Percentiles rank a stretch among this genome's conserved stretches.
Evolutionary conservation across 2,888 invertebrate species (phyloP).

Genomic region (Yponomeuta plumbellus): DNA sequence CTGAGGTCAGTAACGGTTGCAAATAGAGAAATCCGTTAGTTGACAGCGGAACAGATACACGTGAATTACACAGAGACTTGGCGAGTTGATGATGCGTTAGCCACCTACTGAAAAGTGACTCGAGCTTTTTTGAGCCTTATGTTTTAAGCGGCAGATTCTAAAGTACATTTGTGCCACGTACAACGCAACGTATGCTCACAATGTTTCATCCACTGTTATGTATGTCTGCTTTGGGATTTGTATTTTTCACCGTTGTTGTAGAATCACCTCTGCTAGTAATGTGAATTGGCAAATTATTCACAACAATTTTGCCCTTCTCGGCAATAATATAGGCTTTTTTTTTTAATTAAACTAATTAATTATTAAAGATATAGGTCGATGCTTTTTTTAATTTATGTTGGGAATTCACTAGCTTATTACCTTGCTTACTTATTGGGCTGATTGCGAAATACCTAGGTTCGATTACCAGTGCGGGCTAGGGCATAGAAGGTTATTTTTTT

Average conservation of each 20-base stretch:
- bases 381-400: no score
- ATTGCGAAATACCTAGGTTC: no score
- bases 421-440: no score
- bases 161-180: background rate
- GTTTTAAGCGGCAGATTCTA: background rate
- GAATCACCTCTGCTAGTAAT: background rate
- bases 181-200: background rate
- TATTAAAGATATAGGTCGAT: no score
- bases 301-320: no score
- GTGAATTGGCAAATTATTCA: no score
- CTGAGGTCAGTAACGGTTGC: background rate
- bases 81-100: constrained; percentile 31
- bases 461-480: no score
- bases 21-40: constrained; percentile 26
- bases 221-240: background rate
- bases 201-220: constrained; percentile 1
- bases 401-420: no score
- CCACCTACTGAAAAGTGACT: background rate
- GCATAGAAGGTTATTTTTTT: no score
- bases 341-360: no score
- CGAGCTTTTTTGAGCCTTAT: background rate
- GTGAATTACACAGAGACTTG: constrained; percentile 35
- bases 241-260: background rate
- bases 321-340: no score
- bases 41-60: constrained; percentile 41